These are phyloP conservation scores for Harpalus rufipes DNA, from an alignment of 2,888 invertebrate species.

Conservation along the genomic window DNA sequence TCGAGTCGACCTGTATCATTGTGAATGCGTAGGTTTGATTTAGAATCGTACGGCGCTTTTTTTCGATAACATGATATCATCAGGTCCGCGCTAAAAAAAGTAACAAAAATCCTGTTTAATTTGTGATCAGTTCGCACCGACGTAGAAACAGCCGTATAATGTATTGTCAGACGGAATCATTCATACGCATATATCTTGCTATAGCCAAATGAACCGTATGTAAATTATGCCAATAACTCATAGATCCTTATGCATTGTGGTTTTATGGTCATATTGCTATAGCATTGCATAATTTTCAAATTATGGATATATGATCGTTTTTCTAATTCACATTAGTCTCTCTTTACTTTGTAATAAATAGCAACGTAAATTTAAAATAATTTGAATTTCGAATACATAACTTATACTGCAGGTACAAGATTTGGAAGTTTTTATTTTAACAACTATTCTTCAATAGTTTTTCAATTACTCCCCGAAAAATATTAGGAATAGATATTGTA, in stretches of 20 bases:
- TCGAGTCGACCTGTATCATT: conserved; percentile 39
- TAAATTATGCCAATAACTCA: not conserved
- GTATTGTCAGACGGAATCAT: conserved; percentile 52
- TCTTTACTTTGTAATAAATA: no score
- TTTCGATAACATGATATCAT: conserved; percentile 65
- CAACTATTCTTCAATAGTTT: no score
- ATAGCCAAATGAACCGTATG: not conserved
- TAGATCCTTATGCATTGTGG: not conserved
- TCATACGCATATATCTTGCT: conserved; percentile 29
- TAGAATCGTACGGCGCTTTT: conserved; percentile 56
- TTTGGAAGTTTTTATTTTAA: no score
- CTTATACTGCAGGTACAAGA: no score
- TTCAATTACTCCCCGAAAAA: no score
- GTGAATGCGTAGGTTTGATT: conserved; percentile 59
- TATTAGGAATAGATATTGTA: no score
- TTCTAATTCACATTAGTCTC: no score
- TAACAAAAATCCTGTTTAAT: conserved; percentile 56
- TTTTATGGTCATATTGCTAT: not conserved
- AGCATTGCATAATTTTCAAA: not conserved
- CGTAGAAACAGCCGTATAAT: conserved; percentile 36
- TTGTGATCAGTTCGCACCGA: conserved; percentile 56
- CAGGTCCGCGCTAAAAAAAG: conserved; percentile 49
- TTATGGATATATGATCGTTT: no score
- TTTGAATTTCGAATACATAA: no score
- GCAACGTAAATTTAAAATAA: no score